Conservation (phyloP, 2,888 invertebrate genomes). For the Metallyticus violacea region DNA sequence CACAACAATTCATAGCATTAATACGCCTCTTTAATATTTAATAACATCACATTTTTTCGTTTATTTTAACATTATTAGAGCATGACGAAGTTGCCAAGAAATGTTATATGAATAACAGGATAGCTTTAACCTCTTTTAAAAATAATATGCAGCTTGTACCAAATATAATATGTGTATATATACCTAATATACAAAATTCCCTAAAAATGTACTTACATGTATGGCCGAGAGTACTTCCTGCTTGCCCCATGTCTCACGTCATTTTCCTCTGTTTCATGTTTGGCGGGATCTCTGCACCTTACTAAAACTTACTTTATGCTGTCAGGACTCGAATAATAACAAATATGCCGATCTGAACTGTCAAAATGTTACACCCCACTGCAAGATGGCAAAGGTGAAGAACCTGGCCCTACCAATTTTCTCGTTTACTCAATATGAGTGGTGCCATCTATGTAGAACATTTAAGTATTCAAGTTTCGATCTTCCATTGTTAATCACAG, state of each 20-base stretch:
- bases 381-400: slow-evolving; percentile 12
- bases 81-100: background rate
- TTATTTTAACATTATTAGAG: background rate
- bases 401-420: background rate
- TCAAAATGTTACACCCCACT: slow-evolving; percentile 3
- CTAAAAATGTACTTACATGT: slow-evolving; percentile 24
- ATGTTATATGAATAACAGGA: no score
- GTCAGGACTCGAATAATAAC: background rate
- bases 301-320: background rate
- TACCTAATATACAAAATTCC: background rate
- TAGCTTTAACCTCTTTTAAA: no score
- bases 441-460: slow-evolving; percentile 14
- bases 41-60: background rate
- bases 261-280: background rate
- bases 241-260: slow-evolving; percentile 31
- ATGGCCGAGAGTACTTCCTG: slow-evolving; percentile 30
- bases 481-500: slow-evolving; percentile 7
- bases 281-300: background rate
- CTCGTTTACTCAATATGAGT: background rate
- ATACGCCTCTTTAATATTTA: background rate
- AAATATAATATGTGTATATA: no score
- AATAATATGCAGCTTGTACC: no score
- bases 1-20: background rate
- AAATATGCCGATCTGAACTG: background rate
- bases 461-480: background rate